These are phyloP conservation scores for Crenuchus spilurus DNA, from an alignment of 2,797 vertebrate species.

Conservation along the genomic window DNA sequence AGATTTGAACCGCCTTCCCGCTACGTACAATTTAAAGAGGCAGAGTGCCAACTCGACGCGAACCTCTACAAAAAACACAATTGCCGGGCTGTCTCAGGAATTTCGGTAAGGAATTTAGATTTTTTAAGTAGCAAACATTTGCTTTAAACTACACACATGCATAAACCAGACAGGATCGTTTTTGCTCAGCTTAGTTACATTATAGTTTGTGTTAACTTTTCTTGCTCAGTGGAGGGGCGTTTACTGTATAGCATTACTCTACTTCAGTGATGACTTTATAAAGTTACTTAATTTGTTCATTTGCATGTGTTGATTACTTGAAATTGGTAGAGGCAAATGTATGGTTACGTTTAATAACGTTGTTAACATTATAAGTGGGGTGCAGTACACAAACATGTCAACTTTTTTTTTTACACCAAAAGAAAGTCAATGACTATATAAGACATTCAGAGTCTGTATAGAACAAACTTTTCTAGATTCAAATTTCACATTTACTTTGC, in stretches of 20 bases:
- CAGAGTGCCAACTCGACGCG: conserved; percentile 66
- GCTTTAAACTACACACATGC: not conserved
- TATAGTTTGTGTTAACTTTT: not conserved
- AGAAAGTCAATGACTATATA: too few relatives aligned
- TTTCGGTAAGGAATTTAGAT: conserved; percentile 52
- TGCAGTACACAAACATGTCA: too few relatives aligned
- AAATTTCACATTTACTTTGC: too few relatives aligned
- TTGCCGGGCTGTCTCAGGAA: not conserved
- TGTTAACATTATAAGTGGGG: too few relatives aligned
- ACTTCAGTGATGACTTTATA: not conserved
- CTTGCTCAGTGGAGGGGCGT: not conserved
- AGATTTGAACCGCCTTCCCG: conserved; percentile 45
- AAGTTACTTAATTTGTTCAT: not conserved
- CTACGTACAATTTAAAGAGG: conserved; percentile 62
- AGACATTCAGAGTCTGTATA: too few relatives aligned
- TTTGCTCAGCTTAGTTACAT: not conserved
- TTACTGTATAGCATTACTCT: not conserved
- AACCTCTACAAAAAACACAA: conserved; percentile 26
- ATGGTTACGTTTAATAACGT: too few relatives aligned
- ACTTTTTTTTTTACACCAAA: too few relatives aligned
- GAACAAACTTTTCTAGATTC: too few relatives aligned
- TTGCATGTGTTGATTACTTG: too few relatives aligned
- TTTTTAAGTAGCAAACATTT: not conserved
- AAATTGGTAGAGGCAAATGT: too few relatives aligned
- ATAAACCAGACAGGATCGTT: not conserved